Evolutionary conservation across 2,797 vertebrate species (phyloP).

Genomic region (Lacerta viridis): DNA sequence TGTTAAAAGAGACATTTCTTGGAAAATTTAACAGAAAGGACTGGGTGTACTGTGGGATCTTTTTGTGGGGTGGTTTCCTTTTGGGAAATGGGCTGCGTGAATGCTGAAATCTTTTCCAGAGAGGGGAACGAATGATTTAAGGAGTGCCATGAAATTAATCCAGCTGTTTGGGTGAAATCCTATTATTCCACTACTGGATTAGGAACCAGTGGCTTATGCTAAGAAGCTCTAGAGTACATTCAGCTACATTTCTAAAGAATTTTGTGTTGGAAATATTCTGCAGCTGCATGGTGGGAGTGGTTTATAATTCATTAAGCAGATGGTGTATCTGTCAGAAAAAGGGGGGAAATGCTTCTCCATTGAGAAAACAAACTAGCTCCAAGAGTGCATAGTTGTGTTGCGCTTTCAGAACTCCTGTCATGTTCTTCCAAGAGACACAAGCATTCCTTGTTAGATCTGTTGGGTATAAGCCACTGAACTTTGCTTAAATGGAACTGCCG

Average conservation of each 20-base stretch:
- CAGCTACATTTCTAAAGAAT: conserved; percentile 7
- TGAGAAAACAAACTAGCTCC: background rate
- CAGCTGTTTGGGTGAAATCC: conserved; percentile 29
- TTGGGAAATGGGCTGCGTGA: conserved; percentile 7
- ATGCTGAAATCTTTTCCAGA: conserved; percentile 9
- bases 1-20: background rate
- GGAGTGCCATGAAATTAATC: background rate
- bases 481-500: too few species aligned
- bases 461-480: background rate
- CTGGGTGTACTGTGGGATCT: background rate
- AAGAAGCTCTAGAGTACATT: background rate
- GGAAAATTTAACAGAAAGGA: conserved; percentile 18
- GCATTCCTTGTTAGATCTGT: background rate
- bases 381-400: background rate
- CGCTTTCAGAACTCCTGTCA: background rate
- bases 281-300: background rate
- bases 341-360: background rate
- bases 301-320: background rate
- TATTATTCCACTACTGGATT: background rate
- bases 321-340: background rate
- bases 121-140: background rate
- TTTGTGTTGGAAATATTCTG: background rate
- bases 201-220: background rate
- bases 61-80: background rate
- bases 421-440: background rate